Base-by-base conservation (phyloP, 2,113 vertebrate species). In the Leptobrachium leishanense region DNA sequence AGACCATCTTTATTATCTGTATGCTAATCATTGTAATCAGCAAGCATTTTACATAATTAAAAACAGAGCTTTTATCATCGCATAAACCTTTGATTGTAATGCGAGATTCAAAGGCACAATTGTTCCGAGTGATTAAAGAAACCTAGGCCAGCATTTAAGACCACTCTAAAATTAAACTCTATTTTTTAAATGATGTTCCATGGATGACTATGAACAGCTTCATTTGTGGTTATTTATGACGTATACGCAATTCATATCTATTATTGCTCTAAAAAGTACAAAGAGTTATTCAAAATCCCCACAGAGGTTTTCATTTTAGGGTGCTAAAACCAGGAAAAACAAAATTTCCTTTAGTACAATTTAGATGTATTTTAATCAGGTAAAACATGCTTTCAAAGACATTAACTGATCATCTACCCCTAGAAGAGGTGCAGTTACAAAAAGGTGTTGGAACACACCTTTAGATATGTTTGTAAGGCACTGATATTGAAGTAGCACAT, bases 11-110 rank as follows among this genome's bases (percentile, higher is more conserved):
- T 78, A 71, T 78, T n/a, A 59, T 70, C 57, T 64, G 13, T 43
- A 71, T 53, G 57, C 68, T 65, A 72, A 72, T 78, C 68, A 65
- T 31, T 77, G 57, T 77, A 72, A 78, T 78, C 68, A 72, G 57
- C 20, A 53, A 43, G 42, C 15, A 72, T 50, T 78, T 78, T 78
- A 65, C 68, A 78, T 72, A 72, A 78, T 78, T 71, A 72, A 11
- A 53, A 41, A 64, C 39, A 67, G 11, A 67, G 64, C 63, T 54
- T 63, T 76, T 76, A 76, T 68, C 63, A 76, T 76, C 68, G 50
- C 46, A 59, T 54, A 76, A 68, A 68, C 65, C 46, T 78, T 72
- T 72, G 76, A 72, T 65, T 78, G 44, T 50, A 13, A 78, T 72
- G 76, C 8, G 55, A 41, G 63, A 20, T 54, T 78, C 76, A 78